These are phyloP conservation scores for Syritta pipiens DNA, from an alignment of 2,888 invertebrate genomes.

Conservation along the genomic window DNA sequence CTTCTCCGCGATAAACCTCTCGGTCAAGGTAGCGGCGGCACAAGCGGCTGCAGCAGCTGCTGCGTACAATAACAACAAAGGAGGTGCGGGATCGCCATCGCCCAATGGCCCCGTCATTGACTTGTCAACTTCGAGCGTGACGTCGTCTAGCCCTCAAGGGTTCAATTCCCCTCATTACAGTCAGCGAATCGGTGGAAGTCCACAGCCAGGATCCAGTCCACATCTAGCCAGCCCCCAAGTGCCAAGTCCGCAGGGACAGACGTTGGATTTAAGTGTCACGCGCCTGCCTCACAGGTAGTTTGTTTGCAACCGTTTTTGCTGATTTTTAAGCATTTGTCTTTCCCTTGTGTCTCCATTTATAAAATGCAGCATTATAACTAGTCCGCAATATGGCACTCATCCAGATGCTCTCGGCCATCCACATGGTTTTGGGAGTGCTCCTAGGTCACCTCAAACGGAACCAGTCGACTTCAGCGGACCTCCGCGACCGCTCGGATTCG, in stretches of 20 bases:
- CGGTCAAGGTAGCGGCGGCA: slow-evolving; percentile 86
- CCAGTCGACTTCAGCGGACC: slow-evolving; percentile 87
- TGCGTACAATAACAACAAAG: slow-evolving; percentile 73
- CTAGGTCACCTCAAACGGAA: slow-evolving; percentile 84
- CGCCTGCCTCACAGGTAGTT: slow-evolving; percentile 90
- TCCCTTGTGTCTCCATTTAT: neutral
- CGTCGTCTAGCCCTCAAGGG: slow-evolving; percentile 90
- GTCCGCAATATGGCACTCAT: slow-evolving; percentile 82
- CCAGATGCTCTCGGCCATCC: slow-evolving; percentile 80
- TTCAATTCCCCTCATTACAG: slow-evolving; percentile 79
- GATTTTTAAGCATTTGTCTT: slow-evolving; percentile 65
- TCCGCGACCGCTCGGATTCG: slow-evolving; percentile 83
- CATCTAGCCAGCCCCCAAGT: slow-evolving; percentile 93
- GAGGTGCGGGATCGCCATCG: slow-evolving; percentile 82
- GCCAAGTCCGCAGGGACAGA: slow-evolving; percentile 94
- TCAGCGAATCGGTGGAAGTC: slow-evolving; percentile 81
- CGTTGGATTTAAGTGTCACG: slow-evolving; percentile 92
- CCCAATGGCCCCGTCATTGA: slow-evolving; percentile 86
- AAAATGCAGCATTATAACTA: slow-evolving; percentile 79
- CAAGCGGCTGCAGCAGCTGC: slow-evolving; percentile 79
- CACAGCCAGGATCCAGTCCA: slow-evolving; percentile 92
- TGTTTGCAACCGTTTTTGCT: slow-evolving; percentile 55
- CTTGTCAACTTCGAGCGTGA: slow-evolving; percentile 91
- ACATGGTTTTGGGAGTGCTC: slow-evolving; percentile 81
- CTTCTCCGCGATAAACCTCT: slow-evolving; percentile 90